Evolutionary conservation across 2,888 invertebrate species (phyloP), one percentile per base, ranked within the genome.

Genomic region (Keiferia lycopersicella): DNA sequence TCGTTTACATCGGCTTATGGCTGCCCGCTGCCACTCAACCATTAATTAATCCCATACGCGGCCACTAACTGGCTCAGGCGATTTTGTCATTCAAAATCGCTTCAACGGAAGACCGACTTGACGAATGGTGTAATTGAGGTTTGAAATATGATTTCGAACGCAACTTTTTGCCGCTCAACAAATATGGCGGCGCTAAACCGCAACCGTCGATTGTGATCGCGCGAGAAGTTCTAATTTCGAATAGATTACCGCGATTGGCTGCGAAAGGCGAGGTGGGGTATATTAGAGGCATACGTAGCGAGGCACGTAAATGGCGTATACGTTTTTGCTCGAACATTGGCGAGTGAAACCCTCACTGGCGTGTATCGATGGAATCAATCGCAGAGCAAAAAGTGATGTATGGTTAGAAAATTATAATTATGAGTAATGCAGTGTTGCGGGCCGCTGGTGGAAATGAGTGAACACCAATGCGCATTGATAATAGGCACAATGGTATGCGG

Each of bases 31-130:
- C 79, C 79, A 70, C 71, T 67, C 65, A 71, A 72, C 73, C 81
- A 85, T 82, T 87, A 86, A 87, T 86, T 86, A 86, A 80, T 78
- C 72, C 86, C 84, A 82, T 85, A 87, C 79, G 79, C 71, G 87
- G 85, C 73, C 74, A 69, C 66, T 65, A 75, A 79, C 80, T 68
- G 69, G 81, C 76, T 75, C 63, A 71, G 71, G 73, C 75, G 81
- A 82, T 85, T 86, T 86, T 84, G 86, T 86, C 86, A 86, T 86
- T 85, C 87, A 84, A 86, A 87, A 86, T 84, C 75, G 74, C 76
- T 79, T 74, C 70, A 62, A 69, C 74, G 72, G 73, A 79, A 71
- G 75, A 81, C 73, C 71, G 67, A 72, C 71, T 76, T 83, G 86
- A 86, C 82, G 79, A 79, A 86, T 86, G 75, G 77, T 74, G 80